phyloP scores from a whole-genome alignment of 2,888 invertebrate species.

The Clusia tigrina region DNA sequence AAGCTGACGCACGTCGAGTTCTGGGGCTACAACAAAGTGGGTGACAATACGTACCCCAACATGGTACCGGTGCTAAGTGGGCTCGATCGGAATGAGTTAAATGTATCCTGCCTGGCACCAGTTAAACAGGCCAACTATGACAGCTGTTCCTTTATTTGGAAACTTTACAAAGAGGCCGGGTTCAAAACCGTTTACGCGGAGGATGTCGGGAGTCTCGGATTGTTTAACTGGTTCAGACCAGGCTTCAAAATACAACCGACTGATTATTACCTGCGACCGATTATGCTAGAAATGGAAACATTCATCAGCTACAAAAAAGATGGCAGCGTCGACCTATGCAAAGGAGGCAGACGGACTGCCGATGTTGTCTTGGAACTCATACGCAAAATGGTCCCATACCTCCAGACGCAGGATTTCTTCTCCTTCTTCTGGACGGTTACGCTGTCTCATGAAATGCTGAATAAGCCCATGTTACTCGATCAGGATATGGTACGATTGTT shows the following conservation, averaged over 20 bases:
- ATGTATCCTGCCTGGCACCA: conserved; percentile 71
- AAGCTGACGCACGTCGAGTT: conserved; percentile 71
- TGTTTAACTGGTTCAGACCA: conserved; percentile 80
- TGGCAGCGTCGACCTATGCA: conserved; percentile 52
- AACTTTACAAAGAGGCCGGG: conserved; percentile 75
- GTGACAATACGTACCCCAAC: conserved; percentile 93
- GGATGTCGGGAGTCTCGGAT: conserved; percentile 79
- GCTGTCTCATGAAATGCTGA: conserved; percentile 84
- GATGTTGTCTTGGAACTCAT: conserved; percentile 78
- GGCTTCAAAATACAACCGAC: conserved; percentile 84
- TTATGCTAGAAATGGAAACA: conserved; percentile 74
- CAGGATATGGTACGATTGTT: conserved; percentile 53
- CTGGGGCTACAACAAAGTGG: conserved; percentile 91
- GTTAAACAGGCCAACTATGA: conserved; percentile 71
- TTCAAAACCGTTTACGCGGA: conserved; percentile 84
- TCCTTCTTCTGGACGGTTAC: conserved; percentile 86
- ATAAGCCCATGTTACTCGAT: conserved; percentile 80
- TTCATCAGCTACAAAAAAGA: conserved; percentile 70
- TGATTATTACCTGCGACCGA: conserved; percentile 83
- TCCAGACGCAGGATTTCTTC: conserved; percentile 73
- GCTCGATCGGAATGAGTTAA: conserved; percentile 71
- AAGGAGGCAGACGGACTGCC: conserved; percentile 68
- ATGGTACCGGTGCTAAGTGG: conserved; percentile 83
- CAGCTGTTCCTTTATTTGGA: conserved; percentile 85
- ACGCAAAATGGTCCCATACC: conserved; percentile 69